phyloP scores from a whole-genome alignment of 2,888 invertebrate species.

The Gisinianus flammeolus region DNA sequence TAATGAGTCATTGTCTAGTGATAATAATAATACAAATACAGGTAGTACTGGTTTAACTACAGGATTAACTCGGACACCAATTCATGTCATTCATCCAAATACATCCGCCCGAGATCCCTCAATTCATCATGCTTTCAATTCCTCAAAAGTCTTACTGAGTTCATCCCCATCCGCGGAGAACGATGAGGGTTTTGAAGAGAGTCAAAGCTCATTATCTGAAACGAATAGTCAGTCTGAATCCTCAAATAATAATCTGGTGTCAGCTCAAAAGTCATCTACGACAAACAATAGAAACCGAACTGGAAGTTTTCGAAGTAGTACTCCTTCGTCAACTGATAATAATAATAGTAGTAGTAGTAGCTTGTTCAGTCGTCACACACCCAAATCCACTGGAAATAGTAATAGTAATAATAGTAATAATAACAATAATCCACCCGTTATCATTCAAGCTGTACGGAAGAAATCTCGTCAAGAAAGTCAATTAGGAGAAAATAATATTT shows the following conservation, averaged over 20 bases:
- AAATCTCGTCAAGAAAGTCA: constrained; percentile 57
- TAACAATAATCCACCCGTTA: constrained; percentile 22
- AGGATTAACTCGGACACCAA: constrained; percentile 2
- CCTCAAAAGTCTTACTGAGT: constrained; percentile 45
- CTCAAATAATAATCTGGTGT: constrained; percentile 60
- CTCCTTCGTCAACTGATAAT: background rate
- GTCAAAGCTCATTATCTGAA: constrained; percentile 84
- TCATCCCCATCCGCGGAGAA: constrained; percentile 67
- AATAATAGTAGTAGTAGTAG: constrained; percentile 6
- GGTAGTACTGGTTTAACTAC: background rate
- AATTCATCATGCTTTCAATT: constrained; percentile 43
- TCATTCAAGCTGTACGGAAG: constrained; percentile 59
- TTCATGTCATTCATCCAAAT: constrained; percentile 16
- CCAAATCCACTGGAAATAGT: background rate
- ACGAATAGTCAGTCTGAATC: constrained; percentile 83
- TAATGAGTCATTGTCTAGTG: background rate
- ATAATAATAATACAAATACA: background rate
- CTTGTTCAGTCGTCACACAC: constrained; percentile 23
- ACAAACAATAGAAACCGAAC: background rate
- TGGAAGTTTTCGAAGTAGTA: constrained; percentile 1
- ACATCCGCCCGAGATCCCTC: constrained; percentile 13
- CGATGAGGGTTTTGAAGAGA: constrained; percentile 90
- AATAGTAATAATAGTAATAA: background rate
- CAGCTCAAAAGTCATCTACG: constrained; percentile 27
- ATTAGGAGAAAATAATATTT: constrained; percentile 58